These are phyloP conservation scores for Nettapus auritus DNA, from an alignment of 2,113 vertebrate species.

Conservation along the genomic window DNA sequence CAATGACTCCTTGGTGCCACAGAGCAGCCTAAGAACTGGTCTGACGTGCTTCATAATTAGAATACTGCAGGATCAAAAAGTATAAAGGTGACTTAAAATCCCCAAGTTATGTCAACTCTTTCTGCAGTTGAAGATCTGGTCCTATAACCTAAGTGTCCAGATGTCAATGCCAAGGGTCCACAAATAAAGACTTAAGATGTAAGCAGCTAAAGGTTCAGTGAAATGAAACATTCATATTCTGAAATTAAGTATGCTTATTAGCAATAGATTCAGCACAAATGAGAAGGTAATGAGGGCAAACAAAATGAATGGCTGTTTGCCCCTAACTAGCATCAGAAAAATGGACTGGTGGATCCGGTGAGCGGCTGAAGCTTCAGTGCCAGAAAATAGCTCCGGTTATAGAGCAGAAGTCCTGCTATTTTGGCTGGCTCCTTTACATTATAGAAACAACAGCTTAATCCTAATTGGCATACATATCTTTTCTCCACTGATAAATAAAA, in stretches of 20 bases:
- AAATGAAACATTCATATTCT: background rate
- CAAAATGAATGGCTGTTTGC: background rate
- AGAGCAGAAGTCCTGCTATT: background rate
- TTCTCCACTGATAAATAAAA: conserved; percentile 29
- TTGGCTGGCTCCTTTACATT: background rate
- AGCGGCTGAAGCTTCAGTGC: background rate
- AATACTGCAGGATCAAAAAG: conserved; percentile 37
- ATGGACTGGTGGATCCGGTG: background rate
- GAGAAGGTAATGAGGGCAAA: background rate
- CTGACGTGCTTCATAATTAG: conserved; percentile 37
- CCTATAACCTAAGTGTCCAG: background rate
- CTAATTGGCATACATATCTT: conserved; percentile 17
- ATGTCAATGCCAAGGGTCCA: background rate
- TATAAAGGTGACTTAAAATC: conserved; percentile 26
- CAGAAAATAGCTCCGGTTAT: background rate
- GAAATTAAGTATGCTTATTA: background rate
- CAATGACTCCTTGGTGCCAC: conserved; percentile 23
- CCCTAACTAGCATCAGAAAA: background rate
- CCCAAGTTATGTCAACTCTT: background rate
- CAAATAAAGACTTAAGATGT: background rate
- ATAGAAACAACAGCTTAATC: conserved; percentile 19
- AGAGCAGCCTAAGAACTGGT: conserved; percentile 40
- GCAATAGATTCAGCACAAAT: background rate
- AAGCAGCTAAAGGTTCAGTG: background rate
- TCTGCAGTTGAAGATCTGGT: background rate